These are phyloP conservation scores for Scartelaos histophorus DNA, from an alignment of 2,113 vertebrate genomes.

Conservation along the genomic window DNA sequence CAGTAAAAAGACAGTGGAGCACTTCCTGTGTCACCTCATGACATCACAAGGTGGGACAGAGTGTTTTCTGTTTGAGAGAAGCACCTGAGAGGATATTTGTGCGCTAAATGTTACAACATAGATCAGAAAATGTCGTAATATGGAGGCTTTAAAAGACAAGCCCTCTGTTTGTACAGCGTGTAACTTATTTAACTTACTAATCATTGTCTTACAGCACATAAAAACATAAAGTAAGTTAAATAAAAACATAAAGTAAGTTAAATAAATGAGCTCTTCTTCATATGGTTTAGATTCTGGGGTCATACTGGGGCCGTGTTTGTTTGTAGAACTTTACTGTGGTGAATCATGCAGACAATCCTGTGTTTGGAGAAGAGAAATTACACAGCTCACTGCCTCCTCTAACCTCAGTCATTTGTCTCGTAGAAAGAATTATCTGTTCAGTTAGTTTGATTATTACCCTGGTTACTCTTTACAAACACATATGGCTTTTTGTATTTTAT, in stretches of 20 bases:
- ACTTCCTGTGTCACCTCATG: too few species aligned
- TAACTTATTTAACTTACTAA: not conserved
- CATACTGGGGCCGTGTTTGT: not conserved
- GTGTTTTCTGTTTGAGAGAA: too few species aligned
- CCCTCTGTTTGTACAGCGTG: not conserved
- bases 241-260: not conserved
- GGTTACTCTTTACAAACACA: not conserved
- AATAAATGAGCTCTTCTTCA: not conserved
- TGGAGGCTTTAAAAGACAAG: too few species aligned
- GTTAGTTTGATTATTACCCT: not conserved
- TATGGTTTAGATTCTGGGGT: not conserved
- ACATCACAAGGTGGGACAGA: too few species aligned
- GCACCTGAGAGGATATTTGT: too few species aligned
- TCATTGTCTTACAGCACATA: conserved; percentile 1
- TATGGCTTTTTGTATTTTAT: not conserved
- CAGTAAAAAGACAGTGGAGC: too few species aligned
- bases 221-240: not conserved
- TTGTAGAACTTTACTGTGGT: not conserved
- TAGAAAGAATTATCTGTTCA: not conserved
- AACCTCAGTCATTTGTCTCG: conserved; percentile 20
- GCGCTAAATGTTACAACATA: too few species aligned
- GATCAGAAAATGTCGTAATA: too few species aligned
- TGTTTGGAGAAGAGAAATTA: conserved; percentile 33
- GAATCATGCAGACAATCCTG: conserved; percentile 27
- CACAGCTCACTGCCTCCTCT: conserved; percentile 32